Evolutionary conservation across 2,113 vertebrate genomes (phyloP).

Genomic region (Microtus richardsoni): DNA sequence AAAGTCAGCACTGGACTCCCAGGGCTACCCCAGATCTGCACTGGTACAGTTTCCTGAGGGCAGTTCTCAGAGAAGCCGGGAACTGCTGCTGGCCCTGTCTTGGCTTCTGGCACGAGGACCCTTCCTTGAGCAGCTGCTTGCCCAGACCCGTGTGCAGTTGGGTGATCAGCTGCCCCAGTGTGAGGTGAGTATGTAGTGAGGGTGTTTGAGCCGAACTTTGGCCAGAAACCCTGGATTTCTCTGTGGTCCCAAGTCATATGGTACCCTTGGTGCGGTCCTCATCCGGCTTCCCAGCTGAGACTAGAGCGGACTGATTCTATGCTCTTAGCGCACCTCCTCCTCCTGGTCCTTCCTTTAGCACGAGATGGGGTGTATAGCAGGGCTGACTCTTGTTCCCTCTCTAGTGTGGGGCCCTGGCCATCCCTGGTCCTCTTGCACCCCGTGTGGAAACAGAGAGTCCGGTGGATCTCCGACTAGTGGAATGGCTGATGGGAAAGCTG

Average conservation of each 20-base stretch:
- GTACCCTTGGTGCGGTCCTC: neutral
- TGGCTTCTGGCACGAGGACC: slow-evolving; percentile 85
- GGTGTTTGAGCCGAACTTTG: neutral
- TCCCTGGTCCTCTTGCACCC: neutral
- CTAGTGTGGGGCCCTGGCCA: slow-evolving; percentile 78
- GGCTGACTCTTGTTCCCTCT: neutral
- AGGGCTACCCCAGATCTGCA: slow-evolving; percentile 83
- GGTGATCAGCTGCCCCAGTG: slow-evolving; percentile 83
- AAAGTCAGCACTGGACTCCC: slow-evolving; percentile 76
- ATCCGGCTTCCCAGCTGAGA: neutral
- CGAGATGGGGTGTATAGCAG: neutral
- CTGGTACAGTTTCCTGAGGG: slow-evolving; percentile 76
- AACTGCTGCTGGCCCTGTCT: slow-evolving; percentile 87
- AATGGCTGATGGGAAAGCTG: slow-evolving; percentile 87
- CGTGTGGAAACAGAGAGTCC: neutral
- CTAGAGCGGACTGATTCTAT: neutral
- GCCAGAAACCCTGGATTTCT: neutral
- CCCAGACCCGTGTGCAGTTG: slow-evolving; percentile 75
- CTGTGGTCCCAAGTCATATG: neutral
- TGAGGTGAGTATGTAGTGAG: slow-evolving; percentile 78
- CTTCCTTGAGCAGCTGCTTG: slow-evolving; percentile 83
- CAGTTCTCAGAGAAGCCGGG: slow-evolving; percentile 81
- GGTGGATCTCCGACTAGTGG: slow-evolving; percentile 84
- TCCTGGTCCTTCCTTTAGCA: neutral
- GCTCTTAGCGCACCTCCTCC: neutral